phyloP scores from a whole-genome alignment of 1,140 invertebrate species.

The Drosophila guanche region DNA sequence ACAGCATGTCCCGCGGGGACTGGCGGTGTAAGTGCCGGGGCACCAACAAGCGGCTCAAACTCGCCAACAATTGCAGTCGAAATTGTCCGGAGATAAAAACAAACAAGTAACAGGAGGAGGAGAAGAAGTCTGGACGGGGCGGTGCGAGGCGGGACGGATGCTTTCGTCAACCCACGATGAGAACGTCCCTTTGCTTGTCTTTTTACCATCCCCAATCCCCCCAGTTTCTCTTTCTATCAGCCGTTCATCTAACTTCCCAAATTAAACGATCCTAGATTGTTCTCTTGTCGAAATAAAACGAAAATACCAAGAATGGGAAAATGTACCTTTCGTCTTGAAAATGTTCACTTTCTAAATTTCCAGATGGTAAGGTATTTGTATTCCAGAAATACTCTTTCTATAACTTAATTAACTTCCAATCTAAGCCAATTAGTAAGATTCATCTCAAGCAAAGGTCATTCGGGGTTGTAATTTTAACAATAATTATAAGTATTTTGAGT shows the following conservation, averaged over 20 bases:
- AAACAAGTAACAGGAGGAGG: not conserved
- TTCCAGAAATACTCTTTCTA: no score
- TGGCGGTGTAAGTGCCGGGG: slow-evolving; percentile 3
- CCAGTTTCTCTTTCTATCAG: slow-evolving; percentile 19
- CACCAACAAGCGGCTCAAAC: slow-evolving; percentile 13
- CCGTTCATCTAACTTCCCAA: slow-evolving; percentile 19
- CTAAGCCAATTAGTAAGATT: no score
- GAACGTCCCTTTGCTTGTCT: slow-evolving; percentile 30
- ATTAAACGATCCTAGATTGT: slow-evolving; percentile 10
- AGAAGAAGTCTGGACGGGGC: no score
- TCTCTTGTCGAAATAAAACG: no score
- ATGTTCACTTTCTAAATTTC: no score
- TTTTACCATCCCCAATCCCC: slow-evolving; percentile 12
- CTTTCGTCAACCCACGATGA: slow-evolving; percentile 20
- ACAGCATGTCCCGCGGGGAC: slow-evolving; percentile 61
- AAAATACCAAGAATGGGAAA: no score
- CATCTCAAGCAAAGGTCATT: no score
- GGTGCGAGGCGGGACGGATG: slow-evolving; percentile 1
- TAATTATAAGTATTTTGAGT: no score
- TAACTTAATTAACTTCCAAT: no score
- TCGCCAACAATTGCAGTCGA: slow-evolving; percentile 58
- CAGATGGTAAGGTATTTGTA: no score
- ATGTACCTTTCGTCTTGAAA: no score
- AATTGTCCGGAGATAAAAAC: slow-evolving; percentile 61
- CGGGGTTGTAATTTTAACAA: no score